Percentiles rank a stretch among this genome's conserved stretches.
phyloP scores from a whole-genome alignment of 2,888 invertebrate species.

The Disparrhopalites patrizii region DNA sequence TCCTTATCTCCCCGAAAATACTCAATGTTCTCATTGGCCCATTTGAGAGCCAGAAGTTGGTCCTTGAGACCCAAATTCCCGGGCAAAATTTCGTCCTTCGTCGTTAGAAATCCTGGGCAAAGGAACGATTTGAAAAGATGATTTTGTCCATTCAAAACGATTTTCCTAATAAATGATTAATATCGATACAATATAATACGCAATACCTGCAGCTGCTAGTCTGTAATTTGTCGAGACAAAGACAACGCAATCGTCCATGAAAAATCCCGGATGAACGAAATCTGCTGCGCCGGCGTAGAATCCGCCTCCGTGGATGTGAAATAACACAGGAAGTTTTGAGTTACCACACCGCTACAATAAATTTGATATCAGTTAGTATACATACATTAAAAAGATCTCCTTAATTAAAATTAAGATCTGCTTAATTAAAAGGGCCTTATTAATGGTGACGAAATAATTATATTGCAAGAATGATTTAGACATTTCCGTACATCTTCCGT shows the following conservation, averaged over 20 bases:
- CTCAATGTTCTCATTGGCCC: background rate
- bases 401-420: too few species aligned
- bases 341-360: background rate
- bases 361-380: background rate
- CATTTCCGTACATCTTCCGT: background rate
- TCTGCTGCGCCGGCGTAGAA: background rate
- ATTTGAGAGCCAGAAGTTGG: background rate
- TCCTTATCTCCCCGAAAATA: background rate
- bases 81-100: background rate
- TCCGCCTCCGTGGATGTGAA: background rate
- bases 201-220: background rate
- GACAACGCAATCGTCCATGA: background rate
- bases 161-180: too few species aligned
- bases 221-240: background rate
- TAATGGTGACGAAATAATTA: too few species aligned
- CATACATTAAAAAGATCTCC: background rate
- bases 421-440: too few species aligned
- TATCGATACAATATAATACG: too few species aligned
- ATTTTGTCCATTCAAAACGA: too few species aligned
- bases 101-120: background rate
- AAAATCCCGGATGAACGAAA: background rate
- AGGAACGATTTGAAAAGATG: too few species aligned
- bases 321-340: background rate
- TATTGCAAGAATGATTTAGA: too few species aligned
- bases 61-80: background rate